Percentiles rank a stretch among this genome's conserved stretches.
phyloP scores from a whole-genome alignment of 2,888 invertebrate species.

The Gymnosoma rotundatum region DNA sequence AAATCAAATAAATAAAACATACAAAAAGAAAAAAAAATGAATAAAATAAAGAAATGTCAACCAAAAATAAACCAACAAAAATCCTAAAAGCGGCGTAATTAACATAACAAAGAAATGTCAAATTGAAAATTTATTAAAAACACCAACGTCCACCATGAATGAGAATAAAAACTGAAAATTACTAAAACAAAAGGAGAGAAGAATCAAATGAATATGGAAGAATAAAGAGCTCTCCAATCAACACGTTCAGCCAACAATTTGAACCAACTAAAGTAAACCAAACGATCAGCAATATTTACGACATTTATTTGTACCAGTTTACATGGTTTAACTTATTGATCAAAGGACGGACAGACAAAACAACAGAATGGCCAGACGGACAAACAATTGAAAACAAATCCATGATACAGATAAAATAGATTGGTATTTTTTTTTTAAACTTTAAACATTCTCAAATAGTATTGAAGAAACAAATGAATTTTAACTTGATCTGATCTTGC shows the following conservation, averaged over 20 bases:
- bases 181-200: background rate
- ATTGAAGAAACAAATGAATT: constrained; percentile 21
- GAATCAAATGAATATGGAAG: background rate
- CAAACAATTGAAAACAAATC: constrained; percentile 25
- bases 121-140: constrained; percentile 70
- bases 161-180: constrained; percentile 39
- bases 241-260: constrained; percentile 16
- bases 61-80: constrained; percentile 38
- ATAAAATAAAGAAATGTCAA: constrained; percentile 63
- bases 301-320: constrained; percentile 70
- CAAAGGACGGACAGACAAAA: constrained; percentile 37
- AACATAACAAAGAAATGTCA: constrained; percentile 78
- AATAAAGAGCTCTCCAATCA: constrained; percentile 45
- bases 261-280: constrained; percentile 43
- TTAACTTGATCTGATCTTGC: constrained; percentile 34
- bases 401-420: constrained; percentile 48
- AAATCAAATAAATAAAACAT: constrained; percentile 38
- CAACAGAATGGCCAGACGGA: background rate
- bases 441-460: constrained; percentile 21
- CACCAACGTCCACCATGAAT: constrained; percentile 53
- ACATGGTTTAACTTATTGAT: constrained; percentile 65
- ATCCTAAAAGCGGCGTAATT: constrained; percentile 77
- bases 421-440: constrained; percentile 46
- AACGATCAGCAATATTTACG: constrained; percentile 62
- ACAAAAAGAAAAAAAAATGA: constrained; percentile 4